Percentiles rank a stretch among this genome's conserved stretches.
Evolutionary conservation across 2,113 vertebrate genomes (phyloP).

Genomic region (Callospermophilus lateralis): DNA sequence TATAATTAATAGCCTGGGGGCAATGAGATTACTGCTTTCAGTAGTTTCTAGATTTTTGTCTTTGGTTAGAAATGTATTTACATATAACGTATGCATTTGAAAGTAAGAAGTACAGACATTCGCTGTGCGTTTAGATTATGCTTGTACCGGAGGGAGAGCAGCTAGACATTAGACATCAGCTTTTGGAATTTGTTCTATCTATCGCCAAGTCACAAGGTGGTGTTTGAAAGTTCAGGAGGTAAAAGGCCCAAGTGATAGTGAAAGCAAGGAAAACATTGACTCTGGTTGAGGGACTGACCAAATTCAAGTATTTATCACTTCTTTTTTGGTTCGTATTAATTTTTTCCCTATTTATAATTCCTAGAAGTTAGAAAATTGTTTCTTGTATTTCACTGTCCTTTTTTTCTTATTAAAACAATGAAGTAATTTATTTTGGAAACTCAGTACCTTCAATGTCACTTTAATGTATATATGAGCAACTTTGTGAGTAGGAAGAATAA

Average conservation of each 20-base stretch:
- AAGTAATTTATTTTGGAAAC: conserved; percentile 58
- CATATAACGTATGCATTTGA: background rate
- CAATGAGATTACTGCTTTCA: background rate
- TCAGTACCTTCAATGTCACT: conserved; percentile 49
- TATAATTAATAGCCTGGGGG: conserved; percentile 36
- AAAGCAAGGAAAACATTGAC: background rate
- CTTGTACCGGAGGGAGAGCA: background rate
- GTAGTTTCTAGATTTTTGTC: conserved; percentile 49
- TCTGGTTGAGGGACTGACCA: background rate
- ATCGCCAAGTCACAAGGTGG: background rate
- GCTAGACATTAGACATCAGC: conserved; percentile 11
- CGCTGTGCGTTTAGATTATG: background rate
- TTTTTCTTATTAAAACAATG: conserved; percentile 48
- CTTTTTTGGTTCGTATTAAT: background rate
- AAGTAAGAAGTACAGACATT: conserved; percentile 32
- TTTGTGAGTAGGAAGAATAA: conserved; percentile 59
- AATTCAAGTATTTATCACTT: background rate
- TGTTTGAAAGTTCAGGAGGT: background rate
- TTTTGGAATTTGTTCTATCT: conserved; percentile 47
- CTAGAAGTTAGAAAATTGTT: conserved; percentile 62
- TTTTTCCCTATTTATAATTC: conserved; percentile 31
- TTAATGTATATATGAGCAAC: conserved; percentile 66
- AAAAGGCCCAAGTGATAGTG: background rate
- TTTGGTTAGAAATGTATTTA: conserved; percentile 42
- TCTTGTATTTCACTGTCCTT: background rate